Evolutionary conservation across 2,797 vertebrate species (phyloP), one percentile per base, ranked within the genome.

Genomic region (Chelmon rostratus): DNA sequence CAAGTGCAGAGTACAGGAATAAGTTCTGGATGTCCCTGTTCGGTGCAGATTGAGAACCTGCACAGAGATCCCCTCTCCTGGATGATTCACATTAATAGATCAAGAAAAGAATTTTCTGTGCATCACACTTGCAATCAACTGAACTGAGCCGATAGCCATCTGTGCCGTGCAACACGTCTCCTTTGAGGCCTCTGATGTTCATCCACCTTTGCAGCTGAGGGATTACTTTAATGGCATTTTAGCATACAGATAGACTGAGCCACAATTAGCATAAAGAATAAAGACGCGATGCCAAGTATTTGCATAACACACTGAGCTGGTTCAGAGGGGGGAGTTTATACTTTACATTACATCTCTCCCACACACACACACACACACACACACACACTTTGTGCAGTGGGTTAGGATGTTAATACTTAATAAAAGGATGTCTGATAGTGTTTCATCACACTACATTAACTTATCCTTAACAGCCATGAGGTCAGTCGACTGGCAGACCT

Each of bases 331-430:
- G 72, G 40, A 35, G 8, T 79, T 83, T 74, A 1, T 66, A 66
- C 62, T 87, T 82, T 67, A 76, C 73, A 61, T 65, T 63, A 54
- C 78, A 44, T 68, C 67, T 68, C 53, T 53, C 77, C 37, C 46
- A 42, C 74, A 62, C 76, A 74, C 56, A 47, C 71, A 64, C 15
- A 21, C 57, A 28, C 53, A 58, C 73, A 37, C 46, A 37, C 74
- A 61, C 79, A 73, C 59, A 54, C 68, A 67, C 15, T 42, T 68
- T 47, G 35, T 61, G 52, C 76, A 81, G 78, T 66, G 65, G 83
- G 88, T 90, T 86, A 75, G 38, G 46, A 75, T 87, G 89, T 89
- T 89, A 89, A 89, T 86, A 63, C 84, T 85, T 87, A 74, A 88
- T 87, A 88, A 89, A 86, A 82, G 81, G 68, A 61, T 73, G 66